Evolutionary conservation across 1,140 invertebrate genomes (phyloP), one percentile per base, ranked within the genome.

Genomic region (Drosophila saltans): DNA sequence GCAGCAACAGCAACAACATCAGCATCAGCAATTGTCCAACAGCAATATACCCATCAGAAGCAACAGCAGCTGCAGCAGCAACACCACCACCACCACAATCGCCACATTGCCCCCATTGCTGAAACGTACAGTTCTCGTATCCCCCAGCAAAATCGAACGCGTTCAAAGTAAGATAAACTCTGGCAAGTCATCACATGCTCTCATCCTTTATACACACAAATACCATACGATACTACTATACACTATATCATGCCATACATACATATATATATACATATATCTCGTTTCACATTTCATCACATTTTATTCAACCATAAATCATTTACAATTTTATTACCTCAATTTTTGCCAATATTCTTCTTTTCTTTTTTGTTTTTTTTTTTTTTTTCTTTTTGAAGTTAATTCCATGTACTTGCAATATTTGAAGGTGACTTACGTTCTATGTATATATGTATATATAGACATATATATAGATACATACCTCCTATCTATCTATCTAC

Each of bases 101-200:
- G n/a, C 24, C 11, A 28, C 62, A 8, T 40, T 55, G 59, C 67
- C 78, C 2, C 78, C 78, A 26, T 45, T 81, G 62, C 67, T 78
- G 65, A 81, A 79, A 61, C 78, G 78, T 43, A 79, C 72, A 26
- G 72, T 78, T 28, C 24, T 78, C 48, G 78, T 81, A 3, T 75
- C 65, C 4, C 69, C 78, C 62, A 73, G 70, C 59, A 75, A 72
- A 65, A 68, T 81, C 82, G 84, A 85, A 62, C 71, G 70, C 69
- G 84, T 85, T 6, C 84, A 89, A 89, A 89, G 84, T 89, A 89
- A 89, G 83, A 89, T 66, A 26, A 58, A 63, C 81, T 72, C 67
- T 66, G 72, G 71, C 76, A 78, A 81, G 76, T 81, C 78, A 81
- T 75, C 64, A 58, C 63, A 56, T 36, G 33, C 26, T 63, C 66